Conservation (phyloP, 2,797 vertebrate genomes). For the Meda fulgida region DNA sequence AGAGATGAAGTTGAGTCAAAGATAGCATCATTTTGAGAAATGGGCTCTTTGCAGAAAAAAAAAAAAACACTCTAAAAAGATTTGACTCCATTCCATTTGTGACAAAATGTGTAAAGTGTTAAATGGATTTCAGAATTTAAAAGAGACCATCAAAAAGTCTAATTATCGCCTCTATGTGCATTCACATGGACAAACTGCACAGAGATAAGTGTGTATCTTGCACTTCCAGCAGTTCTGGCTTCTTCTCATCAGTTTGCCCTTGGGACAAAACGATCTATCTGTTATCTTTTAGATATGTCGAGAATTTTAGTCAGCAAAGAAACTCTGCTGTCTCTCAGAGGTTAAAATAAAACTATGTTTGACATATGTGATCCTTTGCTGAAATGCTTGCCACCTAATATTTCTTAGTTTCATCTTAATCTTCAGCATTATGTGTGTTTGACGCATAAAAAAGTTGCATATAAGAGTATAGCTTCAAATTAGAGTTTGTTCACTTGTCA, state of each 20-base stretch:
- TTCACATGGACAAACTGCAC: constrained; percentile 32
- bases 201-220: constrained; percentile 34
- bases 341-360: constrained; percentile 21
- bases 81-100: constrained; percentile 24
- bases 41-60: constrained; percentile 17
- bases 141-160: constrained; percentile 39
- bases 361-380: neutral
- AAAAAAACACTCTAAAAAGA: constrained; percentile 1
- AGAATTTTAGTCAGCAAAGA: constrained; percentile 27
- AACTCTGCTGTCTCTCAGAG: neutral
- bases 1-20: constrained; percentile 17
- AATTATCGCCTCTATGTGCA: constrained; percentile 42
- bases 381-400: neutral
- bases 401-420: constrained; percentile 4
- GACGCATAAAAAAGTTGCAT: neutral
- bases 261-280: constrained; percentile 32
- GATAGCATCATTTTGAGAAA: constrained; percentile 32
- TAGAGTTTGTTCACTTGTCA: neutral
- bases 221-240: constrained; percentile 37
- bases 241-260: constrained; percentile 44
- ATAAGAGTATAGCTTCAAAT: neutral
- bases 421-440: neutral
- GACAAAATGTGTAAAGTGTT: constrained; percentile 24
- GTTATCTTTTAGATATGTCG: constrained; percentile 13
- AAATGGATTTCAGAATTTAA: constrained; percentile 45